Evolutionary conservation across 2,888 invertebrate species (phyloP).

Genomic region (Drosophila greeni): DNA sequence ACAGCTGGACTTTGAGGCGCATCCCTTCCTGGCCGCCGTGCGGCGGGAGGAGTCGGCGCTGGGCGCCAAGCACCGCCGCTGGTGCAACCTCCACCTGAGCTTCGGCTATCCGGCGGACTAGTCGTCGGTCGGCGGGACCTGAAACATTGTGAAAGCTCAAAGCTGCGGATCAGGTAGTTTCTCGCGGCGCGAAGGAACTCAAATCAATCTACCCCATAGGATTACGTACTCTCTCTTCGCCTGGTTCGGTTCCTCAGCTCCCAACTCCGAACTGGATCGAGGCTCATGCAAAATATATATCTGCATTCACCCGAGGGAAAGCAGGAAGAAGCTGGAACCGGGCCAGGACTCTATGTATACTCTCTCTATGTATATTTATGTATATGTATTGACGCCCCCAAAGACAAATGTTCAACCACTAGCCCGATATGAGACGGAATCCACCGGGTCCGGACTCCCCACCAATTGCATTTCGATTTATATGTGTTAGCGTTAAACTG

Average conservation of each 20-base stretch:
- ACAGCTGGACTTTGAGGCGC: slow-evolving; percentile 71
- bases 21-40: slow-evolving; percentile 75
- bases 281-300: not conserved
- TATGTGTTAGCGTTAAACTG: slow-evolving; percentile 25
- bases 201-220: slow-evolving; percentile 35
- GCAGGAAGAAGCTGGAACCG: not conserved
- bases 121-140: slow-evolving; percentile 17
- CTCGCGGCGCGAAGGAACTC: slow-evolving; percentile 4
- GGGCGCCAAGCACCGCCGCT: slow-evolving; percentile 76
- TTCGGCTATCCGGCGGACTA: slow-evolving; percentile 59
- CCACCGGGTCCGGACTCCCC: slow-evolving; percentile 8
- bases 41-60: slow-evolving; percentile 73
- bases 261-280: too few relatives aligned
- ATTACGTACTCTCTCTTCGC: slow-evolving; percentile 3
- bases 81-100: slow-evolving; percentile 77
- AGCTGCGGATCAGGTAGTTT: slow-evolving; percentile 4
- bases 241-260: too few relatives aligned
- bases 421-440: slow-evolving; percentile 24
- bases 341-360: slow-evolving; percentile 10
- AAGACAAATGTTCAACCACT: slow-evolving; percentile 35
- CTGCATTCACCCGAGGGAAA: not conserved
- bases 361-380: slow-evolving; percentile 3
- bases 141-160: slow-evolving; percentile 4
- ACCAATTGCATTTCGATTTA: slow-evolving; percentile 38
- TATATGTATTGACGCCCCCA: slow-evolving; percentile 21